Percentiles rank a stretch among this genome's conserved stretches.
Conservation (phyloP, 2,113 vertebrate species). For the Ictidomys tridecemlineatus region DNA sequence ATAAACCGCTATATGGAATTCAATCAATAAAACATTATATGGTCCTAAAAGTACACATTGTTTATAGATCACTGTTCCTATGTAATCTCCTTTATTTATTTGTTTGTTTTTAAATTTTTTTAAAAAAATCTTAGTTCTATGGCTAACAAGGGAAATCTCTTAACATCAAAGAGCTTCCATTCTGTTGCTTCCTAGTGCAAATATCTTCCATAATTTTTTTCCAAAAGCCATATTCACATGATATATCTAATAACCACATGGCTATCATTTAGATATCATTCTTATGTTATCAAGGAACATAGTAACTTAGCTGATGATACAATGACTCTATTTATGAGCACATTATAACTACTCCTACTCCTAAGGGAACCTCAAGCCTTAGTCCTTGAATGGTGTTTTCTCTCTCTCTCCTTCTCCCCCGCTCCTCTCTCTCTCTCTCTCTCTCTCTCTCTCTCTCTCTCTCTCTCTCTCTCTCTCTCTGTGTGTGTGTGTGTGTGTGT, state of each 20-base stretch:
- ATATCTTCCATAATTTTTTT: not conserved
- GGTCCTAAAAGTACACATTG: not conserved
- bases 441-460: too few relatives aligned
- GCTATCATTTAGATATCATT: not conserved
- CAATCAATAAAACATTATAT: not conserved
- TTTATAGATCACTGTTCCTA: not conserved
- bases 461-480: too few relatives aligned
- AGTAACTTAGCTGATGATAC: not conserved
- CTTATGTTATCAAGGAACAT: not conserved
- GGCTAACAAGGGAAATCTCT: constrained; percentile 15
- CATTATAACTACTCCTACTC: not conserved
- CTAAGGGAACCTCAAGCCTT: not conserved
- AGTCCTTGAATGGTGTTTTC: not conserved
- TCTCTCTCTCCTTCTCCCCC: too few relatives aligned
- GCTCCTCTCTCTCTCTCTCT: too few relatives aligned
- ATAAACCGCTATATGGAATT: constrained; percentile 30
- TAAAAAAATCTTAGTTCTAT: not conserved
- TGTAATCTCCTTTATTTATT: not conserved
- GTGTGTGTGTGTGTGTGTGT: not conserved
- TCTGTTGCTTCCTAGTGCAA: not conserved
- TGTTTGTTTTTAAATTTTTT: too few relatives aligned
- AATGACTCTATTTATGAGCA: not conserved
- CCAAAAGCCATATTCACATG: not conserved
- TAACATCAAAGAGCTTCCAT: not conserved
- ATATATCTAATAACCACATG: not conserved